These are phyloP conservation scores for Alethe castanea DNA, from an alignment of 2,113 vertebrate species.

Conservation along the genomic window DNA sequence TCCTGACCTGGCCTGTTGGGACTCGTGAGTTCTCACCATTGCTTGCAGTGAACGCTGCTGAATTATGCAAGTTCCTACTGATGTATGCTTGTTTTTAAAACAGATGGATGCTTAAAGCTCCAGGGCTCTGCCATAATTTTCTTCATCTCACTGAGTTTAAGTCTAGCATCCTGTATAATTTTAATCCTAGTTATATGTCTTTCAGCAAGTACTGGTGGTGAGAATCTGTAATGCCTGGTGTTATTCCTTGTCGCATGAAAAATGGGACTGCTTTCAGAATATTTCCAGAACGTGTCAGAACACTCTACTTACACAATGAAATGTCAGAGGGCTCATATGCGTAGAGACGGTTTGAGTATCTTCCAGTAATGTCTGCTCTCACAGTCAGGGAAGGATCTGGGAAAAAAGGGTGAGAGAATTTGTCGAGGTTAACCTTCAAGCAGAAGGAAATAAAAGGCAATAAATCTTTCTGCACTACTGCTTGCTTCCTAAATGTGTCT, in stretches of 20 bases:
- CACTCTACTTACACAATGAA: constrained; percentile 78
- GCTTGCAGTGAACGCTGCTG: neutral
- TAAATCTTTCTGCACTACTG: neutral
- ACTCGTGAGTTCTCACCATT: accelerated
- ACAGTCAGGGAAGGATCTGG: constrained; percentile 95
- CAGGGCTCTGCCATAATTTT: neutral
- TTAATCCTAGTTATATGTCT: neutral
- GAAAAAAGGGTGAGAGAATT: neutral
- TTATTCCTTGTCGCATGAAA: neutral
- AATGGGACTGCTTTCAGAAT: neutral
- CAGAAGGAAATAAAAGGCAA: neutral
- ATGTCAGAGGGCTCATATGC: constrained; percentile 88
- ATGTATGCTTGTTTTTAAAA: neutral
- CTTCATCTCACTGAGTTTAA: neutral
- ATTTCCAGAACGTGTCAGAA: neutral
- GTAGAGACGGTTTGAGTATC: constrained; percentile 91
- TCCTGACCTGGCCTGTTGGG: neutral
- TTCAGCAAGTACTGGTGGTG: neutral
- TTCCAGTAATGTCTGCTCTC: constrained; percentile 90
- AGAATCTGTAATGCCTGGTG: neutral
- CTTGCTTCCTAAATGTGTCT: neutral
- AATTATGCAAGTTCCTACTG: neutral
- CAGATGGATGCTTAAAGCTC: neutral
- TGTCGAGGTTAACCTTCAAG: neutral
- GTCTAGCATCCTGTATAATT: neutral